phyloP scores from a whole-genome alignment of 1,140 invertebrate genomes.

The Uloborus diversus region DNA sequence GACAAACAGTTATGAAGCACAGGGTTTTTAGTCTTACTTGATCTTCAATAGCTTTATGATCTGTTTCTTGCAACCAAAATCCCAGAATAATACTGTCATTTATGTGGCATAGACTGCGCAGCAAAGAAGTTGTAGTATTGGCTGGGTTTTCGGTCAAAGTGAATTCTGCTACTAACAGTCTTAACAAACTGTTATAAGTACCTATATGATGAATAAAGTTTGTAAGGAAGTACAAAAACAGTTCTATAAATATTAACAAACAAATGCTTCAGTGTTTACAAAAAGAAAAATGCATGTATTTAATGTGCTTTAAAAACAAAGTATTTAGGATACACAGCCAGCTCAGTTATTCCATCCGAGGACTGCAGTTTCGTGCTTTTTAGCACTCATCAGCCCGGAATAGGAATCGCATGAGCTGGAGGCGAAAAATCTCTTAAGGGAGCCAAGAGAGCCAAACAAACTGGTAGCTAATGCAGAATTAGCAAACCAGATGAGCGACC shows the following conservation, averaged over 20 bases:
- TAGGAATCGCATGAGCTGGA: no score
- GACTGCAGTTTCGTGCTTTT: no score
- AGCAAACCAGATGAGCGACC: no score
- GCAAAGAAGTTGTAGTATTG: conserved; percentile 90
- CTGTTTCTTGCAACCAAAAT: conserved; percentile 91
- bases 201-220: conserved; percentile 65
- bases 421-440: no score
- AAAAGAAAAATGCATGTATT: no score
- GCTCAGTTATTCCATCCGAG: no score
- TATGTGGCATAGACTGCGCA: conserved; percentile 87
- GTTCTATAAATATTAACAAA: background rate
- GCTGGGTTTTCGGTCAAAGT: conserved; percentile 94
- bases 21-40: conserved; percentile 84
- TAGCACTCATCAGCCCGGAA: no score
- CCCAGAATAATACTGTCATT: conserved; percentile 86
- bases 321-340: no score
- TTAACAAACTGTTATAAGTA: conserved; percentile 84
- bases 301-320: no score
- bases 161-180: conserved; percentile 96
- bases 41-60: conserved; percentile 96
- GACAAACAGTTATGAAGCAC: conserved; percentile 32
- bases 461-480: no score
- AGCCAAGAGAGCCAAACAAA: no score
- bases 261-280: no score
- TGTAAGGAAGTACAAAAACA: background rate